These are phyloP conservation scores for Trachymyrmex cornetzi DNA, from an alignment of 1,140 invertebrate species.

Conservation along the genomic window DNA sequence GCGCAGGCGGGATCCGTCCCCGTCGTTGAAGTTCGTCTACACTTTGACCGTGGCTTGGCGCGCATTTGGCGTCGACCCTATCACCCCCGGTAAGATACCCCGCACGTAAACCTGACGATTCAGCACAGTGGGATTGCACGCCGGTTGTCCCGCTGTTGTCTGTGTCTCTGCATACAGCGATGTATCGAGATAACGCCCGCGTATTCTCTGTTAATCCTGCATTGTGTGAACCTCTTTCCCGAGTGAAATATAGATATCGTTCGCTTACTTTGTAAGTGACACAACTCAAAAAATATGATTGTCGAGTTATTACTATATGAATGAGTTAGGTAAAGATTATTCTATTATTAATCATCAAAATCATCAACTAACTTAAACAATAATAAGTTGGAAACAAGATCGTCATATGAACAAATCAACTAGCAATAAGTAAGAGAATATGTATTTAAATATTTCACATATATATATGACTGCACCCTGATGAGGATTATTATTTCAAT, in stretches of 20 bases:
- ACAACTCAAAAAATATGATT: too few species aligned
- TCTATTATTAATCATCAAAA: too few species aligned
- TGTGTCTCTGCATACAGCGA: background rate
- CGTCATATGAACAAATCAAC: too few species aligned
- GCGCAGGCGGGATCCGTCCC: background rate
- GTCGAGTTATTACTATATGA: too few species aligned
- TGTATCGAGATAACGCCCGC: background rate
- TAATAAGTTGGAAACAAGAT: too few species aligned
- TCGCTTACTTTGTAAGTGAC: background rate
- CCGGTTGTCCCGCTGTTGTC: background rate
- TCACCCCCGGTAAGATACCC: slow-evolving; percentile 55
- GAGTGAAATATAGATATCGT: background rate
- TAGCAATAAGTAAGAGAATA: too few species aligned
- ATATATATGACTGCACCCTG: too few species aligned
- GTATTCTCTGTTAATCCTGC: background rate
- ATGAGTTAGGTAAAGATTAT: too few species aligned
- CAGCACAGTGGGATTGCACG: slow-evolving; percentile 43
- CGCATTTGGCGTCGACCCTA: slow-evolving; percentile 66
- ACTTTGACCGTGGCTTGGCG: slow-evolving; percentile 65
- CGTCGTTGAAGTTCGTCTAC: slow-evolving; percentile 62
- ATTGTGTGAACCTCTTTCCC: background rate
- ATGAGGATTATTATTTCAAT: too few species aligned
- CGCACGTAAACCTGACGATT: slow-evolving; percentile 62
- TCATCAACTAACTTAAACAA: too few species aligned
- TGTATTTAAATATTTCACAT: too few species aligned